Conservation (phyloP, 1,140 invertebrate genomes). For the Drosophila pruinosa region DNA sequence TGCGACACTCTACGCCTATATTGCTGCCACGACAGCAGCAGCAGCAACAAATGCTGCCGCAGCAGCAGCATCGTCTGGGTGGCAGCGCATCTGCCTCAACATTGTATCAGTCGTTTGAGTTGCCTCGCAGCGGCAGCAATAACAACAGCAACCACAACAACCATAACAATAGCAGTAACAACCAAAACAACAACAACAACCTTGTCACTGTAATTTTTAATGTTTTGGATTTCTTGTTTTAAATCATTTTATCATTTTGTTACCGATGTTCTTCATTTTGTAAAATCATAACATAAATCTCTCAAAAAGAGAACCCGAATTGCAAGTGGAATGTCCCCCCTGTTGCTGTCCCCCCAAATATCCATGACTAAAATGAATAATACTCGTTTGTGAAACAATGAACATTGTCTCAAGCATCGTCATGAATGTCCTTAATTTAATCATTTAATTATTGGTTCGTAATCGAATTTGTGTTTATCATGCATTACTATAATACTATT, state of each 20-base stretch:
- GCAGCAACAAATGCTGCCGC: conserved; percentile 7
- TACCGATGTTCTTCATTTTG: conserved; percentile 13
- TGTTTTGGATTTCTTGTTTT: conserved; percentile 80
- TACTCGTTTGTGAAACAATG: neutral
- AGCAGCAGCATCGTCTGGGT: conserved; percentile 40
- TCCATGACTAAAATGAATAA: conserved; percentile 3
- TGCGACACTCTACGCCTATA: conserved; percentile 65
- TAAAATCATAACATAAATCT: conserved; percentile 7
- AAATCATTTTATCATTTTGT: conserved; percentile 17
- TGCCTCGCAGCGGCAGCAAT: conserved; percentile 20
- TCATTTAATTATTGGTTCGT: neutral
- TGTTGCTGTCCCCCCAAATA: conserved; percentile 34
- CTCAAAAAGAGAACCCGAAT: conserved; percentile 11
- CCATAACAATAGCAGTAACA: conserved; percentile 36
- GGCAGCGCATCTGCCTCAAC: conserved; percentile 43
- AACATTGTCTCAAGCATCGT: conserved; percentile 1
- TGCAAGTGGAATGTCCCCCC: conserved; percentile 46
- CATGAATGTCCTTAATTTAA: conserved; percentile 18
- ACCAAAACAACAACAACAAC: conserved; percentile 58
- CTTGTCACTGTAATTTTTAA: conserved; percentile 78
- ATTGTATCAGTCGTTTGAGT: conserved; percentile 62
- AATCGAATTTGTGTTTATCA: conserved; percentile 5
- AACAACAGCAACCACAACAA: conserved; percentile 17
- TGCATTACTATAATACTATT: neutral
- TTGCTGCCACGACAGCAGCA: conserved; percentile 27